phyloP scores from a whole-genome alignment of 2,888 invertebrate genomes.

The Hypselothyrea guttata region DNA sequence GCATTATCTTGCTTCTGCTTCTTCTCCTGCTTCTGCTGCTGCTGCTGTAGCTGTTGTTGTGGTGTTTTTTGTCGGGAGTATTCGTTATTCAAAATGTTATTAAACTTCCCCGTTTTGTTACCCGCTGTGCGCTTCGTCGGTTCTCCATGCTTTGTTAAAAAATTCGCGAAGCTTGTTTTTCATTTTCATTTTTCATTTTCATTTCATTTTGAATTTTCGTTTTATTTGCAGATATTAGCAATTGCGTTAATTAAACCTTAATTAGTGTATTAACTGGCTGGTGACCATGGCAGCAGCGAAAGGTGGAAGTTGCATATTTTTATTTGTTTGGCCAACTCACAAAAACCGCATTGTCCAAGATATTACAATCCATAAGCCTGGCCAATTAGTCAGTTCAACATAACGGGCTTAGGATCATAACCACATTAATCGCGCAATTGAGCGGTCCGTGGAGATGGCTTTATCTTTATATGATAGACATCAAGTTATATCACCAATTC shows the following conservation, averaged over 20 bases:
- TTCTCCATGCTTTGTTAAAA: constrained; percentile 47
- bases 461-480: not conserved
- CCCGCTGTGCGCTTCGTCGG: constrained; percentile 39
- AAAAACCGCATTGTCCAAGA: constrained; percentile 24
- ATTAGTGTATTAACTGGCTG: constrained; percentile 59
- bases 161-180: constrained; percentile 38
- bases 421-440: not conserved
- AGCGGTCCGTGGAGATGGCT: not conserved
- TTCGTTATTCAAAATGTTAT: constrained; percentile 69
- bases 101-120: constrained; percentile 70
- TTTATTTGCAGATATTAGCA: constrained; percentile 31
- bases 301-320: constrained; percentile 67
- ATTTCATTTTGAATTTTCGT: constrained; percentile 22
- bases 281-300: constrained; percentile 66
- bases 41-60: constrained; percentile 31
- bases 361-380: constrained; percentile 10
- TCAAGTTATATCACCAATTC: not conserved
- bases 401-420: constrained; percentile 6
- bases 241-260: constrained; percentile 69
- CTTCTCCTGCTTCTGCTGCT: constrained; percentile 19
- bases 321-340: constrained; percentile 25
- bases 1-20: constrained; percentile 39
- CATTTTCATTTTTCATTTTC: constrained; percentile 8
- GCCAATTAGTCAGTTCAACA: constrained; percentile 23
- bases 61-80: constrained; percentile 23